Evolutionary conservation across 2,888 invertebrate genomes (phyloP), one percentile per base, ranked within the genome.

Genomic region (Prosapia bicincta): DNA sequence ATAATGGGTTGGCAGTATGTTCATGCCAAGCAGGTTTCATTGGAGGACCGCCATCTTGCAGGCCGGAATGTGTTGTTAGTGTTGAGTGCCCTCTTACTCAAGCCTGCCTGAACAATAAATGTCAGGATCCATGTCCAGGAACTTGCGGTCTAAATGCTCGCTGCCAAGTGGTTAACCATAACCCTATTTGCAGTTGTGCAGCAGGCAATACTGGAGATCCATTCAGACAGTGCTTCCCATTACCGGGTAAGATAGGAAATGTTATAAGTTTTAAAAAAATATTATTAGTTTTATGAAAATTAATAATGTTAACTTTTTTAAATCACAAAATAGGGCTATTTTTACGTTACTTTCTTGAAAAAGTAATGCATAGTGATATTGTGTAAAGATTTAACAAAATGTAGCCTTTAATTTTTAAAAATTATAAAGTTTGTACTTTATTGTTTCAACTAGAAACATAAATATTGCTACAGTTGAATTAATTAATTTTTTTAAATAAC

Each of bases 1-100:
- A 87, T 15, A 88, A 88, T 10, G 88, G 88, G 20, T 87, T 87
- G 77, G 89, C 91, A 0, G 89, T 90, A 0, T 93, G 93, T 81
- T 88, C 90, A n/a, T 95, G 95, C 83, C 86, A 91, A 78, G 88
- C 90, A 65, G 90, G 90, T 78, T 92, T 90, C 83, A 88, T 91
- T 77, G 95, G 95, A 43, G 86, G 88, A 20, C 93, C 95, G 80
- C 87, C 87, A 3, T 85, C 88, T 67, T 89, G 89, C 76, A 83
- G 89, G 43, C 91, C 91, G 1, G 91, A 91, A 83, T 92, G 91
- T 83, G 84, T 88, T 0, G 82, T 89, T 0, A 90, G 89, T 81
- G 88, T 89, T 0, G 92, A 92, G 81, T 93, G 92, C 83, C 86
- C 90, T 1, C 87, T 90, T 0, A 89, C 90, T 78, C 86, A 86